These are phyloP conservation scores for Campylorhamphus procurvoides DNA, from an alignment of 2,113 vertebrate species.

Conservation along the genomic window DNA sequence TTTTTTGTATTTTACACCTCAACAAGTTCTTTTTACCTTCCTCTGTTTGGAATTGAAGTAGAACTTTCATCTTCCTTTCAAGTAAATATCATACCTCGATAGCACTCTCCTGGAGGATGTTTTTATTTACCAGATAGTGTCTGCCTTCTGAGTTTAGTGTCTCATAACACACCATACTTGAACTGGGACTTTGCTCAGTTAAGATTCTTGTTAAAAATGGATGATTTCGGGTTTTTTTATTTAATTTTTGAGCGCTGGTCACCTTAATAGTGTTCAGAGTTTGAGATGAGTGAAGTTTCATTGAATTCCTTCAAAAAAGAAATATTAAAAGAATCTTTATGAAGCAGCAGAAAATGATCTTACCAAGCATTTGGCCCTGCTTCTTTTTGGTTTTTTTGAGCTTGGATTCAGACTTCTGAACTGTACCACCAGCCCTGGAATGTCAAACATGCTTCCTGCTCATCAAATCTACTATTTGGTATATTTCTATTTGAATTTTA, in stretches of 20 bases:
- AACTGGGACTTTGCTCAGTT: neutral
- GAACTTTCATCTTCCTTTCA: neutral
- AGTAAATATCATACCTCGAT: neutral
- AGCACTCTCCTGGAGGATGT: neutral
- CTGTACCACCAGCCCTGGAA: neutral
- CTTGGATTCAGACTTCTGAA: neutral
- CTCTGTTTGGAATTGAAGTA: neutral
- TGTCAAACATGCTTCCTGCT: neutral
- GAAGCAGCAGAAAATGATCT: neutral
- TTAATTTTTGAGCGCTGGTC: neutral
- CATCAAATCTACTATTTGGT: neutral
- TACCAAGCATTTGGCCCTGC: neutral
- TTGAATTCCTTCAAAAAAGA: neutral
- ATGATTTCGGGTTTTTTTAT: neutral
- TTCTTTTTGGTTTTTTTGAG: neutral
- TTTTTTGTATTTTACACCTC: neutral
- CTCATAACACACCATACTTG: neutral
- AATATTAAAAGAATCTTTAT: neutral
- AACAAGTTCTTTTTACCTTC: neutral
- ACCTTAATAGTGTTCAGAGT: neutral
- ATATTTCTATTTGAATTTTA: neutral
- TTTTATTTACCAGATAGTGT: neutral
- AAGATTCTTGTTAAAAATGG: neutral
- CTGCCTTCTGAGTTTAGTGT: neutral
- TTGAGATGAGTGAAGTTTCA: neutral